These are phyloP conservation scores for Asarcornis scutulata DNA, from an alignment of 2,113 vertebrate species.

Conservation along the genomic window DNA sequence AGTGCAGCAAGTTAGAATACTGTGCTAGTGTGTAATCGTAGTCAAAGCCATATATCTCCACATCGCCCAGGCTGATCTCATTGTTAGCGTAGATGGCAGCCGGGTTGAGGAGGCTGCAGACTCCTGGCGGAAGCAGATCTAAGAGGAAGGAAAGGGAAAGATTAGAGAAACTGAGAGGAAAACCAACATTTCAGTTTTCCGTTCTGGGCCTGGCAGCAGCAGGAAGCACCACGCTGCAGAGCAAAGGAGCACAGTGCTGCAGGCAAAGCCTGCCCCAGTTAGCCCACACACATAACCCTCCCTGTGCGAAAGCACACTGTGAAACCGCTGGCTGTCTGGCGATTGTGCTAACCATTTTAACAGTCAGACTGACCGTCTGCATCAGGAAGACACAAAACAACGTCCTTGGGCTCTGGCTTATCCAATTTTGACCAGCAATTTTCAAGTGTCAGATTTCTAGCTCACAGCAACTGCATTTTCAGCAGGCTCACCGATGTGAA, in stretches of 20 bases:
- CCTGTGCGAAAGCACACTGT: not conserved
- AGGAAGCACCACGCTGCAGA: not conserved
- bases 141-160: not conserved
- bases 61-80: slow-evolving; percentile 81
- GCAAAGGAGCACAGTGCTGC: not conserved
- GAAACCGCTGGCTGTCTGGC: not conserved
- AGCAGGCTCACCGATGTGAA: not conserved
- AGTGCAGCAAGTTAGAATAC: slow-evolving; percentile 80
- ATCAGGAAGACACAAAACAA: slow-evolving; percentile 9
- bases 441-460: not conserved
- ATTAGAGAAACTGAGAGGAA: not conserved
- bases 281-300: not conserved
- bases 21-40: slow-evolving; percentile 83
- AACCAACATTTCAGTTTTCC: not conserved
- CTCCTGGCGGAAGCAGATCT: slow-evolving; percentile 84
- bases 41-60: slow-evolving; percentile 86
- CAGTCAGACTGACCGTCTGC: not conserved
- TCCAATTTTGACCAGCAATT: not conserved
- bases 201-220: not conserved
- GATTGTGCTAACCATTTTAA: not conserved
- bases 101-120: slow-evolving; percentile 82
- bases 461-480: not conserved
- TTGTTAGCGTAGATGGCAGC: slow-evolving; percentile 84
- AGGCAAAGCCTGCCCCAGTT: accelerated
- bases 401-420: not conserved